A percentile compares a stretch with the other conserved stretches of the same genome.
Evolutionary conservation across 2,888 invertebrate species (phyloP).

Genomic region (Endotricha flammealis): DNA sequence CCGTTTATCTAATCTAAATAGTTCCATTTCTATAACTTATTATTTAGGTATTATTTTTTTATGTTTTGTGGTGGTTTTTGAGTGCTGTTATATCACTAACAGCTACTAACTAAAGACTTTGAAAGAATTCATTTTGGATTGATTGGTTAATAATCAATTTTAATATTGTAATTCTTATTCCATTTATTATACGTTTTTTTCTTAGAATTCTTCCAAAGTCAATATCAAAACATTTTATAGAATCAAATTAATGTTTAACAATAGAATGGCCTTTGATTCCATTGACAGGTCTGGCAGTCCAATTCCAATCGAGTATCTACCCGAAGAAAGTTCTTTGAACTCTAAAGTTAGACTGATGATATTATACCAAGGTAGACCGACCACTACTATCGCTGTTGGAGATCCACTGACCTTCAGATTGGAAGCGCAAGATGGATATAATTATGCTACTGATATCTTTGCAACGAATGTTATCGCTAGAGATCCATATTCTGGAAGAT

Average conservation of each 20-base stretch:
- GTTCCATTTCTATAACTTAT: slow-evolving; percentile 7
- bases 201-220: slow-evolving; percentile 61
- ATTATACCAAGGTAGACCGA: slow-evolving; percentile 92
- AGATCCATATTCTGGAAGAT: slow-evolving; percentile 94
- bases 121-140: slow-evolving; percentile 45
- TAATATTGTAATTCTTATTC: neutral
- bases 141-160: neutral
- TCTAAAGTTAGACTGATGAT: slow-evolving; percentile 92
- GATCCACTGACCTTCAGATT: slow-evolving; percentile 93
- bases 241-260: slow-evolving; percentile 55
- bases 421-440: slow-evolving; percentile 93
- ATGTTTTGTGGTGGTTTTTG: slow-evolving; percentile 32
- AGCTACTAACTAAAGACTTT: slow-evolving; percentile 74
- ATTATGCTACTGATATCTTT: slow-evolving; percentile 92
- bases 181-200: neutral
- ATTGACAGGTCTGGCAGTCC: slow-evolving; percentile 91
- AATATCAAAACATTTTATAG: slow-evolving; percentile 21
- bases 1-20: slow-evolving; percentile 1
- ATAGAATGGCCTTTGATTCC: slow-evolving; percentile 67
- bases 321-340: slow-evolving; percentile 93
- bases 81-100: slow-evolving; percentile 75
- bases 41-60: slow-evolving; percentile 11
- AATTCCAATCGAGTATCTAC: slow-evolving; percentile 94
- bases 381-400: slow-evolving; percentile 95
- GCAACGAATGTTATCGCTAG: slow-evolving; percentile 95